Evolutionary conservation across 2,113 vertebrate genomes (phyloP).

Genomic region (Cheirogaleus medius): DNA sequence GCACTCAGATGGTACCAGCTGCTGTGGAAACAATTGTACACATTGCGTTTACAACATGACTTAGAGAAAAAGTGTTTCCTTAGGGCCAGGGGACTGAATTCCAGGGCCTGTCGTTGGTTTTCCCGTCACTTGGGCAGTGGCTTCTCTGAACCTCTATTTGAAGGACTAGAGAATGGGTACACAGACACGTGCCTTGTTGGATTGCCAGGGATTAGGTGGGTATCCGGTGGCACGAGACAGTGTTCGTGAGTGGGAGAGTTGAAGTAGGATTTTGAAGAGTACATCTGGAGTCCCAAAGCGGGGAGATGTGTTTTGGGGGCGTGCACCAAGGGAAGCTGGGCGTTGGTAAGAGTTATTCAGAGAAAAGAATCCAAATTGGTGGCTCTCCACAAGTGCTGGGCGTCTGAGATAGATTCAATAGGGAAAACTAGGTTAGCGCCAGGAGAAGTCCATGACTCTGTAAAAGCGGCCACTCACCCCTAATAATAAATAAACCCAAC

Average conservation of each 20-base stretch:
- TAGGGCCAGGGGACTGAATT: neutral
- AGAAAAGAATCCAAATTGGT: neutral
- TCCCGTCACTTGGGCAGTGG: neutral
- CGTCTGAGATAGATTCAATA: slow-evolving; percentile 57
- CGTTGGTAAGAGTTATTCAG: neutral
- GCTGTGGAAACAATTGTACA: neutral
- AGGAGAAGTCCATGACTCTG: slow-evolving; percentile 80
- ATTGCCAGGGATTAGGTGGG: neutral
- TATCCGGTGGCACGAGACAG: accelerated
- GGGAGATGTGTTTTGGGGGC: neutral
- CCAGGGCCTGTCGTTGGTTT: neutral
- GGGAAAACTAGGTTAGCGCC: slow-evolving; percentile 79
- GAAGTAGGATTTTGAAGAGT: neutral
- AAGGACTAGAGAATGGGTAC: neutral
- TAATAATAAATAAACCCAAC: slow-evolving; percentile 90
- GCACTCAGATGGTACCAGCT: too few species aligned
- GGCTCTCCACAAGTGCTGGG: slow-evolving; percentile 48
- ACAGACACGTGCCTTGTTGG: accelerated
- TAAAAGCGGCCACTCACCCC: slow-evolving; percentile 81
- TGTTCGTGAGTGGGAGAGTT: neutral
- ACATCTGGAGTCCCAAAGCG: neutral
- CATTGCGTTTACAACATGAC: accelerated
- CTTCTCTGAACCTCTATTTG: neutral
- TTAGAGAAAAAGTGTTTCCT: neutral
- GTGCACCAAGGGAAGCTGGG: neutral